Base-by-base conservation (phyloP, 1,140 invertebrate species). In the Dendrolimus kikuchii region DNA sequence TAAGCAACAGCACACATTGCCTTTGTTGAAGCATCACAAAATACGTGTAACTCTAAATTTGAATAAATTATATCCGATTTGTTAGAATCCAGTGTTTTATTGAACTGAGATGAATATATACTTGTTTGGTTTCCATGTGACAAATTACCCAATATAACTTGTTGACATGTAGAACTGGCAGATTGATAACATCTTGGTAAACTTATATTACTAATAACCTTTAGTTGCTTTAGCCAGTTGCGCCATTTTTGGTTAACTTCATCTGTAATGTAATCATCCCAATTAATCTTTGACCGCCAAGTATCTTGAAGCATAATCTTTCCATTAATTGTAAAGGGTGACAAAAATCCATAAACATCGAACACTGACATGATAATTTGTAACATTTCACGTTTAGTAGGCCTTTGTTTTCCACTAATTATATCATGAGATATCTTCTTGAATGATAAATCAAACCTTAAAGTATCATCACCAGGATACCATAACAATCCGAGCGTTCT, bases 271-370 rank as follows among this genome's bases (percentile, higher is more conserved):
- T 9, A 5, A 6, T 60, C 52, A 39, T 64, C 57, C 57, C 49
- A 60, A 7, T 37, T 39, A 5, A 64, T 57, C 6, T 55, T 60
- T 38, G 23, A 39, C n/a, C 49, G 52, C 55, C 57, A 60, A 4
- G 57, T 60, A 9, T 59, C 47, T 41, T 59, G 57, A 4, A 63
- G 23, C 23, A 59, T 40, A 2, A 63, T 64, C 49, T 47, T 47
- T 3, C 54, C 62, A 6, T 57, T 38, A 38, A 64, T 60, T 6
- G 57, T 64, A 23, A 62, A 55, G 9, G 63, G 59, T 1, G 56
- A 40, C 58, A n/a, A n/a, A n/a, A n/a, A n/a, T n/a, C n/a, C n/a
- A n/a, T n/a, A n/a, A n/a, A n/a, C n/a, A n/a, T n/a, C n/a, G n/a
- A n/a, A n/a, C n/a, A n/a, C n/a, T n/a, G n/a, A n/a, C n/a, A n/a